Conservation (phyloP, 2,797 vertebrate species). For the Enteromius paludinosus region DNA sequence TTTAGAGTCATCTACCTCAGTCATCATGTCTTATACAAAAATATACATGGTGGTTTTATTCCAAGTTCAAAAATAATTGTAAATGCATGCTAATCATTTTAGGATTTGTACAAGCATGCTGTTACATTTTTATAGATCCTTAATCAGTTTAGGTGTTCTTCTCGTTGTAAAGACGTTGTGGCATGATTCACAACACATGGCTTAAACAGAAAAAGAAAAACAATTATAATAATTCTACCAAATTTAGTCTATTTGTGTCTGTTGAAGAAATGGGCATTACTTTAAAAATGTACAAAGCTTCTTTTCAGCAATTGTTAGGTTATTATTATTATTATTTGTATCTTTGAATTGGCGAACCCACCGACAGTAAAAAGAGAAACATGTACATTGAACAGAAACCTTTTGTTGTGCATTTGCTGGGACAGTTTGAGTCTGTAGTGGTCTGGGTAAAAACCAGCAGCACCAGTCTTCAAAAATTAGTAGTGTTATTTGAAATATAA, state of each 20-base stretch:
- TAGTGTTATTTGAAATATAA: constrained; percentile 24
- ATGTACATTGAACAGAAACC: neutral
- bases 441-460: constrained; percentile 8
- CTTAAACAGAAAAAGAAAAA: neutral
- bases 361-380: neutral
- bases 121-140: constrained; percentile 22
- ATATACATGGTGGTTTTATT: constrained; percentile 41
- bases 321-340: neutral
- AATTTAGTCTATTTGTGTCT: constrained; percentile 17
- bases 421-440: constrained; percentile 1
- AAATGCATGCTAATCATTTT: constrained; percentile 21
- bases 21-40: constrained; percentile 30
- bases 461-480: constrained; percentile 19
- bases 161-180: neutral
- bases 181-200: neutral
- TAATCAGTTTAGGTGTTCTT: constrained; percentile 2
- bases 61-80: constrained; percentile 31
- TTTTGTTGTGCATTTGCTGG: constrained; percentile 1
- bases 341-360: neutral
- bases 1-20: constrained; percentile 19
- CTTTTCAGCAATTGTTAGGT: neutral
- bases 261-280: neutral
- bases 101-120: constrained; percentile 26
- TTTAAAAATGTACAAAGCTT: neutral
- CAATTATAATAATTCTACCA: neutral